Base-by-base conservation (phyloP, 2,113 vertebrate species). In the Lamprotornis superbus region DNA sequence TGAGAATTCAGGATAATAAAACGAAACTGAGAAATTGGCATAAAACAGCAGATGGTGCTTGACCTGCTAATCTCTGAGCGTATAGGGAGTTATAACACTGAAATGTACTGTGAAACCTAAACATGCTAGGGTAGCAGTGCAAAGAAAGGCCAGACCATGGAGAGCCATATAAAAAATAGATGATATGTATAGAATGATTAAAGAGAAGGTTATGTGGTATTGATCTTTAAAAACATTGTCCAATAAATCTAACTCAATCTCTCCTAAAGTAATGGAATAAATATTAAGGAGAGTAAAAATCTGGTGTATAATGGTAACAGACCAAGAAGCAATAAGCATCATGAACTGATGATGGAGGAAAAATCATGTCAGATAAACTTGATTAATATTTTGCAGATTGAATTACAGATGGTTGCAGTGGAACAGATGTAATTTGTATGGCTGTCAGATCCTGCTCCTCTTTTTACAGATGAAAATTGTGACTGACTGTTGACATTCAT, bases 371-470 rank as follows among this genome's bases (percentile, higher is more conserved):
- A 91, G 53, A 83, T 79, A 90, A 94, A 96, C n/a, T 76, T 76
- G 92, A 94, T 96, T 95, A 94, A 76, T 95, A 95, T 76, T 93
- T 91, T 85, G 53, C 37, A 91, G 69, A 90, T 83, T 93, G 78
- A 94, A 94, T 94, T 97, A 91, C 67, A 85, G 92, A 94, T 69
- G 53, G 37, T 84, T 93, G 82, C 70, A 93, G 57, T 85, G 70
- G 53, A 96, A 85, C 78, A 94, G 90, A 95, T 83, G 49, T 76
- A 73, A 96, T 97, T 96, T 95, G n/a, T 88, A 60, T 65, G 78
- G 90, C 67, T 90, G 95, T 95, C 96, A 96, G 87, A 92, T 75
- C 61, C 80, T 87, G 64, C 73, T 94, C 73, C 31, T 84, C 5
- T 78, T 89, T 90, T 81, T 81, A 84, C 37, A 89, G 83, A 90